Evolutionary conservation across 2,113 vertebrate species (phyloP), one percentile per base, ranked within the genome.

Genomic region (Salvelinus fontinalis): DNA sequence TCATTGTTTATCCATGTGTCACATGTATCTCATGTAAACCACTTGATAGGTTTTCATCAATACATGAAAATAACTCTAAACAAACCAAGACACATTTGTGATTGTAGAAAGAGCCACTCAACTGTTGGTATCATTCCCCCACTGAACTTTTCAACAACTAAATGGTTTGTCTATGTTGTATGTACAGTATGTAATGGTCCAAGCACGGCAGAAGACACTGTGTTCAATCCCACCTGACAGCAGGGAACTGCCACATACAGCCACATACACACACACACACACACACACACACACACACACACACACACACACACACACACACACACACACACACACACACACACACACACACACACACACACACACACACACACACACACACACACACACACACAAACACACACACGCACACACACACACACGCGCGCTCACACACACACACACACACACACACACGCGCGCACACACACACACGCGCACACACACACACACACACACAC

Each of bases 171-270:
- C 3, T 67, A 26, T 67, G 65, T 7, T 44, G 24, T 27, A 9
- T 59, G 51, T 59, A 11, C 39, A 44, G 49, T 27, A 48, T 12
- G 24, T 0, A 51, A 24, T n/a, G 7, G 34, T 7, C 9, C 13
- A 27, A 49, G 12, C 34, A 31, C 16, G 29, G 14, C 70, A 60
- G 31, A 27, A n/a, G 5, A 60, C 39, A 79, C 71, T 44, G 31
- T 44, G n/a, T 62, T 72, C 44, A 80, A 68, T 8, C 73, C 68
- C 75, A 84, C 71, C 76, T 79, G 74, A 77, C 78, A 80, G 57
- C 31, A 71, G 73, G 74, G 70, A 84, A 85, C 77, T 79, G 66
- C 84, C 14, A 54, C 51, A 54, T 18, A 54, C 51, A 54, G 9
- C 2, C 51, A 54, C 49, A 51, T 1, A 51, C 49, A 51, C 0